Percentiles rank a stretch among this genome's conserved stretches.
phyloP scores from a whole-genome alignment of 2,888 invertebrate species.

The Andrena dorsata region DNA sequence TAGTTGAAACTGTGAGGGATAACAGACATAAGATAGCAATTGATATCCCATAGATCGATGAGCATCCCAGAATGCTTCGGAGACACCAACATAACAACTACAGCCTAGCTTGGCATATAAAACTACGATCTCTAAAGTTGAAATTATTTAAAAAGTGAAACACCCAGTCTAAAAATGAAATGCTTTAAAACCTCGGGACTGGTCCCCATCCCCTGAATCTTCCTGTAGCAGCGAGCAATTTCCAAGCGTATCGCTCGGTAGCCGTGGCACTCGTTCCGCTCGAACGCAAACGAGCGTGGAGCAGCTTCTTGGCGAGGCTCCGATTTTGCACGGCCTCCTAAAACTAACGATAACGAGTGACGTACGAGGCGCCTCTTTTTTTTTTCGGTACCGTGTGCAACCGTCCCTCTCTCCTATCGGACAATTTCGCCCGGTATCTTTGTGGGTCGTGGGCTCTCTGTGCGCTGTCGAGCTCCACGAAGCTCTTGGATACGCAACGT shows the following conservation, averaged over 20 bases:
- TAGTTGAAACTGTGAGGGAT: too few species aligned
- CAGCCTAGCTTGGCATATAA: too few species aligned
- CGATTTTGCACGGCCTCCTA: constrained; percentile 56
- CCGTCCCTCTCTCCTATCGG: constrained; percentile 27
- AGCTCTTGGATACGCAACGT: neutral
- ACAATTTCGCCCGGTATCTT: constrained; percentile 48
- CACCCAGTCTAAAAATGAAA: too few species aligned
- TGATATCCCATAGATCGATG: too few species aligned
- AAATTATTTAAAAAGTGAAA: too few species aligned
- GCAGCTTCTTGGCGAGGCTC: constrained; percentile 58
- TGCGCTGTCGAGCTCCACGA: neutral
- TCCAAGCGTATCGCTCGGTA: constrained; percentile 22
- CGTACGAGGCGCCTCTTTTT: constrained; percentile 52
- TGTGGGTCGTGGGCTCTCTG: constrained; percentile 18
- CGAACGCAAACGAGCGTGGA: constrained; percentile 45
- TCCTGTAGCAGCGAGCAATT: constrained; percentile 25
- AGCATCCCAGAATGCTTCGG: too few species aligned
- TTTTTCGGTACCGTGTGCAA: constrained; percentile 26
- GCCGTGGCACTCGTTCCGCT: neutral
- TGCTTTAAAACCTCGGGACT: neutral
- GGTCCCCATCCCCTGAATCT: neutral
- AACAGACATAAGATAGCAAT: too few species aligned
- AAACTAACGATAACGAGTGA: constrained; percentile 68
- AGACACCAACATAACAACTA: too few species aligned
- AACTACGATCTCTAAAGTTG: too few species aligned